Evolutionary conservation across 2,113 vertebrate genomes (phyloP).

Genomic region (Physeter macrocephalus): DNA sequence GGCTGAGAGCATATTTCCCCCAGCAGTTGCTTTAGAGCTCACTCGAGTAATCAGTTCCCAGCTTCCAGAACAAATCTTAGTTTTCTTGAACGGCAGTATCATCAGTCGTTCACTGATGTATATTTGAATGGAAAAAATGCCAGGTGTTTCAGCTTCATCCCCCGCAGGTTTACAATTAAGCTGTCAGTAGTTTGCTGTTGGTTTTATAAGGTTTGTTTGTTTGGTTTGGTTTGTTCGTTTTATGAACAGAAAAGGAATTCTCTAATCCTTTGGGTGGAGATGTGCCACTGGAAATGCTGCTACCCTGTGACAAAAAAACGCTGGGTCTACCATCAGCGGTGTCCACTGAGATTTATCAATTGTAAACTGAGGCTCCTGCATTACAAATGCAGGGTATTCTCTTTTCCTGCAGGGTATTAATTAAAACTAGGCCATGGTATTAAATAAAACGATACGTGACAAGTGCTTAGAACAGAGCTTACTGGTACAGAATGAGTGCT

Average conservation of each 20-base stretch:
- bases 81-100: constrained; percentile 9
- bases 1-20: background rate
- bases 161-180: constrained; percentile 18
- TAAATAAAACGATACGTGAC: background rate
- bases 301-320: background rate
- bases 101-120: constrained; percentile 19
- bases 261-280: background rate
- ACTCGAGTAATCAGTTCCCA: background rate
- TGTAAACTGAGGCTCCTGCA: background rate
- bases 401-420: background rate
- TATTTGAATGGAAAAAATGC: constrained; percentile 34
- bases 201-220: background rate
- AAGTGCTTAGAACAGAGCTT: background rate
- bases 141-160: background rate
- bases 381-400: background rate
- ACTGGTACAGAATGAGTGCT: background rate
- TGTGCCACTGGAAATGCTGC: background rate
- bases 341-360: background rate
- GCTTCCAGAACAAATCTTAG: constrained; percentile 29
- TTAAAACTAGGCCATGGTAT: background rate
- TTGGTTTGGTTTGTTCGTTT: background rate
- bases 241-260: background rate
- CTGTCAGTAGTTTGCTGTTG: background rate
- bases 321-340: background rate
- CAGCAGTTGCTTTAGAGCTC: constrained; percentile 41